Evolutionary conservation across 1,140 invertebrate species (phyloP).

Genomic region (Sminthurides bifidus): DNA sequence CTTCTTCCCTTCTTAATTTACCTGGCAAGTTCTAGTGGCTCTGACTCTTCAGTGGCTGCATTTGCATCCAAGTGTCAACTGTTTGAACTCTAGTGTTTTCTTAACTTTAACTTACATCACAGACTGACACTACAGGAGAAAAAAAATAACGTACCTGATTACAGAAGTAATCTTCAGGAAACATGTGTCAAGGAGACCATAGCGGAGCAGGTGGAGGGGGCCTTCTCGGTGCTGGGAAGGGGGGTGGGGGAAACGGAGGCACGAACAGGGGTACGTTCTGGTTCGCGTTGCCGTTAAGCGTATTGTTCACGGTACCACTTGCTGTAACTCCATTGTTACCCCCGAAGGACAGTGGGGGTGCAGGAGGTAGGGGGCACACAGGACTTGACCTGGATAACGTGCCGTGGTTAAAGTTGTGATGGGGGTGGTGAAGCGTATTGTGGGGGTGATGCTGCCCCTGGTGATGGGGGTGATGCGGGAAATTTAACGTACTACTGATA

Average conservation of each 20-base stretch:
- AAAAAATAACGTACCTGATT: not conserved
- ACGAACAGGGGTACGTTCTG: conserved; percentile 22
- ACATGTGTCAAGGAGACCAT: conserved; percentile 12
- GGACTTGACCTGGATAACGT: not conserved
- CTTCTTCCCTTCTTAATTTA: too few species aligned
- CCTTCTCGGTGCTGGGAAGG: conserved; percentile 27
- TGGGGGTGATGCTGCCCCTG: not conserved
- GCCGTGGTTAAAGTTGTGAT: not conserved
- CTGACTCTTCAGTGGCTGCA: too few species aligned
- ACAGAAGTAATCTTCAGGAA: not conserved
- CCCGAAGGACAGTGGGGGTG: not conserved
- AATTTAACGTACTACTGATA: not conserved
- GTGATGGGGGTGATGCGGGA: not conserved
- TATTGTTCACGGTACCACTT: not conserved
- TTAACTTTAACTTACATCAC: too few species aligned
- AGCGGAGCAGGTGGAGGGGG: conserved; percentile 27
- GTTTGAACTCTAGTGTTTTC: too few species aligned
- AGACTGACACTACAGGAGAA: not conserved
- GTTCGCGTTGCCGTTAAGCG: not conserved
- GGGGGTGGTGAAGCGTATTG: not conserved
- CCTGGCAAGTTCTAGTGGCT: too few species aligned
- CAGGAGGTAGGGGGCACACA: not conserved
- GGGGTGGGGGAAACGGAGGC: conserved; percentile 28
- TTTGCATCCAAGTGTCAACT: too few species aligned
- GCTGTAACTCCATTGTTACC: not conserved